Evolutionary conservation across 2,888 invertebrate species (phyloP).

Genomic region (Tetrapedia diversipes): DNA sequence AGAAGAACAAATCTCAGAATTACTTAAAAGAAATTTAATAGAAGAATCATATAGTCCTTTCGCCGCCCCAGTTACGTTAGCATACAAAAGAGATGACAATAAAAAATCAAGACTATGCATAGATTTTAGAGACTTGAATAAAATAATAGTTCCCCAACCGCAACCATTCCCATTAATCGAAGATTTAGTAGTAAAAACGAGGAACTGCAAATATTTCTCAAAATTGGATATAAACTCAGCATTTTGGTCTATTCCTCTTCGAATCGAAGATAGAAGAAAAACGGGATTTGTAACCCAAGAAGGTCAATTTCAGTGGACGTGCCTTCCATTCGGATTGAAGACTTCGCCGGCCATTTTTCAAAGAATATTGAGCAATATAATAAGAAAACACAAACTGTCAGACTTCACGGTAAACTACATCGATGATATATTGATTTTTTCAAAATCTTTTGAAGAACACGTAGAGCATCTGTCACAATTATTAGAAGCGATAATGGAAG

Average conservation of each 20-base stretch:
- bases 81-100: slow-evolving; percentile 33
- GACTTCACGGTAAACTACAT: slow-evolving; percentile 52
- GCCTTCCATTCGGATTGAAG: neutral
- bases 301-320: too few species aligned
- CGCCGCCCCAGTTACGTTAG: slow-evolving; percentile 34
- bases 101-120: too few species aligned
- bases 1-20: slow-evolving; percentile 17
- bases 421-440: slow-evolving; percentile 59
- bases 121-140: too few species aligned
- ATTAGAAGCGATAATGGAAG: slow-evolving; percentile 12
- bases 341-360: slow-evolving; percentile 18
- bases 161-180: slow-evolving; percentile 50
- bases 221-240: neutral
- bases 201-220: neutral
- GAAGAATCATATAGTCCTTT: slow-evolving; percentile 52
- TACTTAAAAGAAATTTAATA: too few species aligned
- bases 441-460: slow-evolving; percentile 7
- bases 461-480: slow-evolving; percentile 6
- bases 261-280: slow-evolving; percentile 57
- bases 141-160: slow-evolving; percentile 14
- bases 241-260: slow-evolving; percentile 4
- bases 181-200: neutral
- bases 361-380: slow-evolving; percentile 16
- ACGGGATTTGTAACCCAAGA: too few species aligned
- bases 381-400: slow-evolving; percentile 13